Conservation (phyloP, 2,888 invertebrate genomes). For the Adela reaumurella region DNA sequence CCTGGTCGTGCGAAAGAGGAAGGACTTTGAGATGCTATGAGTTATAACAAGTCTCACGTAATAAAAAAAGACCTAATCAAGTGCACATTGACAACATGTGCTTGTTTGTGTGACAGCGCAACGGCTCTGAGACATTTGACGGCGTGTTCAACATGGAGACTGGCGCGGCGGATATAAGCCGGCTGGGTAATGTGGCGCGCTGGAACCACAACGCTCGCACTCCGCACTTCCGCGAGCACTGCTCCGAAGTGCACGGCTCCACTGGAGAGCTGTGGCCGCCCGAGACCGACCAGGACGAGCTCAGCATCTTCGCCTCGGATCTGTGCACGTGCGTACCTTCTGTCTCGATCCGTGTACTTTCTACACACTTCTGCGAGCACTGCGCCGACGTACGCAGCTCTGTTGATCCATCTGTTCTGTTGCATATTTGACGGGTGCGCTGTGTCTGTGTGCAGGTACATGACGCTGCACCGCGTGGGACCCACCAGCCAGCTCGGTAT, state of each 20-base stretch:
- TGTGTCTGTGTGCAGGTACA: conserved; percentile 22
- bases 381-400: too few species aligned
- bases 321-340: conserved; percentile 74
- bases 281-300: conserved; percentile 46
- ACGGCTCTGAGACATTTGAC: conserved; percentile 67
- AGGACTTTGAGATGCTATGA: too few species aligned
- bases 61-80: too few species aligned
- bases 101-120: conserved; percentile 57
- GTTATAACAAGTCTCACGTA: too few species aligned
- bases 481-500: conserved; percentile 52
- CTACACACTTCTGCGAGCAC: too few species aligned
- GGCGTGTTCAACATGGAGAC: conserved; percentile 76
- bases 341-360: too few species aligned
- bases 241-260: conserved; percentile 68
- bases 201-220: conserved; percentile 66
- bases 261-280: conserved; percentile 83
- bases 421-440: too few species aligned
- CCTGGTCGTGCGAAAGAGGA: too few species aligned
- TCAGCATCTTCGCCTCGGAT: conserved; percentile 71
- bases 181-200: conserved; percentile 64
- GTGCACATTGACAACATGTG: too few species aligned
- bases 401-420: too few species aligned
- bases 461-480: conserved; percentile 22
- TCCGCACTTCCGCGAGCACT: conserved; percentile 54
- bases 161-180: conserved; percentile 61